Conservation (phyloP, 2,113 vertebrate species). For the Penelope pileata region DNA sequence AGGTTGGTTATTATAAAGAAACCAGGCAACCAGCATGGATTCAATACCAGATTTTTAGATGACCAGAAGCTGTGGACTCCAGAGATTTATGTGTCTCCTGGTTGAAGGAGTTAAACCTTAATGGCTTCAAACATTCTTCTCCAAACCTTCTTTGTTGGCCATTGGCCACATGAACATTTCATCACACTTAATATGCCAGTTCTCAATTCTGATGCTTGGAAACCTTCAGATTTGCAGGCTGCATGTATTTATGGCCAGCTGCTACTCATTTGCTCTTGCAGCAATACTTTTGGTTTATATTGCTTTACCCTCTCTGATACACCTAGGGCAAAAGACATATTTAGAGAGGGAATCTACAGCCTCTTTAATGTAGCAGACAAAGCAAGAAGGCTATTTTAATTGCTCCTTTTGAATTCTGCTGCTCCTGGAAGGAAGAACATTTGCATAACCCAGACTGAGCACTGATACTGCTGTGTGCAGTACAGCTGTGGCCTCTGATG, state of each 20-base stretch:
- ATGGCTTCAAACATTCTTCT: not conserved
- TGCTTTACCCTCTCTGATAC: not conserved
- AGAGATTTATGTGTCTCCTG: not conserved
- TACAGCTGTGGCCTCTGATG: not conserved
- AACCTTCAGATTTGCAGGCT: not conserved
- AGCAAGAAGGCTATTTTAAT: not conserved
- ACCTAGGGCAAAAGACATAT: accelerated
- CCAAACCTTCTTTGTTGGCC: not conserved
- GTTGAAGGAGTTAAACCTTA: not conserved
- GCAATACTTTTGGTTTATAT: not conserved
- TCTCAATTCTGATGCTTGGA: not conserved
- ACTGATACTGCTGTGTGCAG: not conserved
- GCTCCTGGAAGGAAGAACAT: not conserved
- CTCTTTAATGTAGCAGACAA: not conserved
- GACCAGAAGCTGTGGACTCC: accelerated
- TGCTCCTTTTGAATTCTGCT: not conserved
- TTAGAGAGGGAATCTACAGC: not conserved
- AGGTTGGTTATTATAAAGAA: not conserved
- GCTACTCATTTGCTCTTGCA: not conserved
- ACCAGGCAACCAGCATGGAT: not conserved
- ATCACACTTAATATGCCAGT: not conserved
- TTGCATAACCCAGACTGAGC: not conserved
- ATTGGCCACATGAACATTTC: not conserved
- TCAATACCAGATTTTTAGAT: not conserved
- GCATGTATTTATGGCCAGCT: not conserved